These are phyloP conservation scores for Prosopocoilus inquinatus DNA, from an alignment of 2,888 invertebrate genomes.

Conservation along the genomic window DNA sequence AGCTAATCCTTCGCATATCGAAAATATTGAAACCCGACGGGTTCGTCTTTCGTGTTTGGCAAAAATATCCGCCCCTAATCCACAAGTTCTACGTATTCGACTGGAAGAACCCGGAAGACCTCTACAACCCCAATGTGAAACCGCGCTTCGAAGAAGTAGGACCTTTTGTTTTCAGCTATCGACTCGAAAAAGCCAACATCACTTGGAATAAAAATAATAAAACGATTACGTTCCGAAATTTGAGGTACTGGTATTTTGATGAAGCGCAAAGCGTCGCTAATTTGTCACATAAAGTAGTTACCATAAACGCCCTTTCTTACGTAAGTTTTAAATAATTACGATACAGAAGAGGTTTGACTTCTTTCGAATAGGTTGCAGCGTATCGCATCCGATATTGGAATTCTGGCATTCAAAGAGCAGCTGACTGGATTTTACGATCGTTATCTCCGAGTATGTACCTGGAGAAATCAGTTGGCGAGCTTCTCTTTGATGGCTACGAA, in stretches of 20 bases:
- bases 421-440: conserved; percentile 59
- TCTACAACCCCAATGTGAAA: conserved; percentile 56
- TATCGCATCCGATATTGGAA: conserved; percentile 60
- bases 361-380: conserved; percentile 56
- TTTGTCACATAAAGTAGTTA: conserved; percentile 67
- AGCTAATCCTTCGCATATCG: too few relatives aligned
- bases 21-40: too few relatives aligned
- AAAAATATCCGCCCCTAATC: conserved; percentile 61
- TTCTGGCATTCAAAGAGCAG: conserved; percentile 55
- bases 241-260: conserved; percentile 70
- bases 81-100: conserved; percentile 73
- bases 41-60: conserved; percentile 64
- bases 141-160: conserved; percentile 59
- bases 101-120: conserved; percentile 75
- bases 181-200: conserved; percentile 70
- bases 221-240: conserved; percentile 70
- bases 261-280: conserved; percentile 63
- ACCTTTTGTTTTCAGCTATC: conserved; percentile 66
- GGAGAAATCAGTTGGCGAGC: conserved; percentile 63
- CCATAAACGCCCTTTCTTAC: conserved; percentile 74
- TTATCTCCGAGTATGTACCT: conserved; percentile 59
- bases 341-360: neutral
- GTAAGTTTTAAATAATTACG: conserved; percentile 55
- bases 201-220: conserved; percentile 71
- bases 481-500: conserved; percentile 78